phyloP scores from a whole-genome alignment of 2,888 invertebrate species.

The Hydroisotoma schaefferi region DNA sequence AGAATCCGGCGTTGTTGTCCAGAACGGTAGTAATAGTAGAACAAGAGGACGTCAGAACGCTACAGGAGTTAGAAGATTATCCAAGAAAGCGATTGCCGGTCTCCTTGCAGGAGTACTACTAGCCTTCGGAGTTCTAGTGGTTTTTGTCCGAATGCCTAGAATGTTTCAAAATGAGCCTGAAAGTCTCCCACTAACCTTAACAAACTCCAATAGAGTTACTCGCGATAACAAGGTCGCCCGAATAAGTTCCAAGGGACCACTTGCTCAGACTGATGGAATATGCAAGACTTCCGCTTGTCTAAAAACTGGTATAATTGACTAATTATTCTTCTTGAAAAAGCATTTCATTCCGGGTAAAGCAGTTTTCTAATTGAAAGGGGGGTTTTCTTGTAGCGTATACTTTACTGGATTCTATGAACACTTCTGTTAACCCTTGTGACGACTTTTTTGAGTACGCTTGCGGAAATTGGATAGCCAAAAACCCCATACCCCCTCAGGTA shows the following conservation, averaged over 20 bases:
- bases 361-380: not conserved
- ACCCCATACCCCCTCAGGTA: constrained; percentile 24
- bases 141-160: constrained; percentile 6
- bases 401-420: constrained; percentile 18
- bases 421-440: constrained; percentile 32
- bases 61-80: not conserved
- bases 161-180: not conserved
- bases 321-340: too few species aligned
- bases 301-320: constrained; percentile 2
- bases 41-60: too few species aligned
- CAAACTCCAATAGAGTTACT: not conserved
- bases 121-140: constrained; percentile 2
- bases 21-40: too few species aligned
- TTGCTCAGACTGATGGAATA: not conserved
- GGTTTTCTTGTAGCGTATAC: constrained; percentile 1
- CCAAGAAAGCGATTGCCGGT: not conserved
- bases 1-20: too few species aligned
- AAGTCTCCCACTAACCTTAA: not conserved
- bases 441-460: constrained; percentile 41
- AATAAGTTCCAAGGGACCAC: constrained; percentile 1
- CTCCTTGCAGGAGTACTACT: not conserved
- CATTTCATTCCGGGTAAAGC: too few species aligned
- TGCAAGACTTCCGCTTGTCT: not conserved
- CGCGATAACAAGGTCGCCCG: not conserved
- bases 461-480: constrained; percentile 34